phyloP scores from a whole-genome alignment of 2,888 invertebrate genomes.

The Tipula confusa region DNA sequence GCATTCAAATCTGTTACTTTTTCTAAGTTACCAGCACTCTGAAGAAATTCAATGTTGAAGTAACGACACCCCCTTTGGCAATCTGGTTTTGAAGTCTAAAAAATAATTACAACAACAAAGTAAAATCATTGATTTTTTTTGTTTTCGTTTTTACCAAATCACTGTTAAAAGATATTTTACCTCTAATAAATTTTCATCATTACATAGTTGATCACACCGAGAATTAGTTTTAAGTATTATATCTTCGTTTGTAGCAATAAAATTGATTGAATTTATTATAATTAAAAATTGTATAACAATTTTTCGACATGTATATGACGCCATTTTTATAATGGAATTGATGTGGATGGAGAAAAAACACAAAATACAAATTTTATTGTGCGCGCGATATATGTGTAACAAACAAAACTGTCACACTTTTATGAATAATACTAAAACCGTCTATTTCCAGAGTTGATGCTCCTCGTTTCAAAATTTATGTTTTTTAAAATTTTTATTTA shows the following conservation, averaged over 20 bases:
- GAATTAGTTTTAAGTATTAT: slow-evolving; percentile 28
- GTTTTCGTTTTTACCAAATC: background rate
- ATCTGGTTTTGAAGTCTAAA: slow-evolving; percentile 30
- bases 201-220: slow-evolving; percentile 33
- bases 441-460: too few relatives aligned
- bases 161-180: background rate
- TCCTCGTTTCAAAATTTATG: too few relatives aligned
- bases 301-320: slow-evolving; percentile 13
- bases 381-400: background rate
- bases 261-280: background rate
- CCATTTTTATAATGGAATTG: slow-evolving; percentile 21
- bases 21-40: slow-evolving; percentile 31
- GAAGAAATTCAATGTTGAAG: slow-evolving; percentile 33
- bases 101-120: background rate
- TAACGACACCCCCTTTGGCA: slow-evolving; percentile 34
- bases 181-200: slow-evolving; percentile 28
- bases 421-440: too few relatives aligned
- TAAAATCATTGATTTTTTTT: background rate
- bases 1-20: slow-evolving; percentile 33
- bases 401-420: too few relatives aligned
- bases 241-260: background rate
- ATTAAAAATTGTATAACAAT: slow-evolving; percentile 13
- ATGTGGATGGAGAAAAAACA: background rate
- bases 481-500: too few relatives aligned
- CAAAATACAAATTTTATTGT: background rate